phyloP scores from a whole-genome alignment of 2,888 invertebrate genomes.

The Lasioglossum calceatum region DNA sequence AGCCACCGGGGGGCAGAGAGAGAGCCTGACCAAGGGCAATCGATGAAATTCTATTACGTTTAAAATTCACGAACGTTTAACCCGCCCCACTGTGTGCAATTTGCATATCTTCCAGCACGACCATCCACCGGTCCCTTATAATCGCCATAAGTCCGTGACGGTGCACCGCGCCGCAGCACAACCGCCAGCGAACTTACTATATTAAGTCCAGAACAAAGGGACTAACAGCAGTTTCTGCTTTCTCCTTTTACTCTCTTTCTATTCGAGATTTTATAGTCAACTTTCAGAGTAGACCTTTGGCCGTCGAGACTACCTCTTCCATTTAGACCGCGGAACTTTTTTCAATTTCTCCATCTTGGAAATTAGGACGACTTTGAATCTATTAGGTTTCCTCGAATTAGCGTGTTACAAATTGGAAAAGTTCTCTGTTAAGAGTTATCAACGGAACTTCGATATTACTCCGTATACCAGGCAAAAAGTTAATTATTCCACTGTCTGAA shows the following conservation, averaged over 20 bases:
- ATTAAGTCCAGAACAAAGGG: constrained; percentile 42
- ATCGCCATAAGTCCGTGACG: constrained; percentile 49
- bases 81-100: constrained; percentile 47
- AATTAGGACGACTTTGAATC: constrained; percentile 8
- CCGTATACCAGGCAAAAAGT: neutral
- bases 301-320: constrained; percentile 5
- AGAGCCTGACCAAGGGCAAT: constrained; percentile 43
- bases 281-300: neutral
- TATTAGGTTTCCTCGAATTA: neutral
- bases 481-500: neutral
- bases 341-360: constrained; percentile 7
- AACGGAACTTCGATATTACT: neutral
- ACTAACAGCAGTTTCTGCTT: neutral
- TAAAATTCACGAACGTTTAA: constrained; percentile 67
- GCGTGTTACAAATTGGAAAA: neutral
- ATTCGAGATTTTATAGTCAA: constrained; percentile 12
- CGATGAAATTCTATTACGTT: constrained; percentile 70
- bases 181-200: constrained; percentile 25
- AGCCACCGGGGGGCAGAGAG: neutral
- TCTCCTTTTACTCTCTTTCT: neutral
- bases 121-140: constrained; percentile 44
- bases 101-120: constrained; percentile 55
- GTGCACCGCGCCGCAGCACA: constrained; percentile 29
- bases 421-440: neutral
- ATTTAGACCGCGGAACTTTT: constrained; percentile 11